Evolutionary conservation across 2,113 vertebrate genomes (phyloP).

Genomic region (Otus sunia): DNA sequence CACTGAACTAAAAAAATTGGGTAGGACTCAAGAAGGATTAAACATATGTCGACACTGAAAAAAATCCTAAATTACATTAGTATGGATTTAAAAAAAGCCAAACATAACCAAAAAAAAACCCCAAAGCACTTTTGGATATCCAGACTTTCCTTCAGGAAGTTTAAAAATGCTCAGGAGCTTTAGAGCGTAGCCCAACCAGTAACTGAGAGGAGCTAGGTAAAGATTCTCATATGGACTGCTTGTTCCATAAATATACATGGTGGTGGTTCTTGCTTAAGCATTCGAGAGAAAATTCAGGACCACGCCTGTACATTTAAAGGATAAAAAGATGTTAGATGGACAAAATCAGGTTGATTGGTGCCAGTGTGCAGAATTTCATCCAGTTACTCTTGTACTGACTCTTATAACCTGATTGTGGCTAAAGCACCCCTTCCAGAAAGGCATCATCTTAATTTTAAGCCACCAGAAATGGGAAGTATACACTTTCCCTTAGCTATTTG

Average conservation of each 20-base stretch:
- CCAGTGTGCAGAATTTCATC: not conserved
- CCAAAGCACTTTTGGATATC: not conserved
- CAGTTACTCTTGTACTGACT: not conserved
- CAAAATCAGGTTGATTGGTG: not conserved
- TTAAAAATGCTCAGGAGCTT: not conserved
- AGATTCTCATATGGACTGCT: not conserved
- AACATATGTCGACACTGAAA: not conserved
- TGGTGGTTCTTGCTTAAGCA: not conserved
- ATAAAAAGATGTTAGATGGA: not conserved
- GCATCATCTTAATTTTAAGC: not conserved
- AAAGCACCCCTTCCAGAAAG: not conserved
- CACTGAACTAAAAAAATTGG: not conserved
- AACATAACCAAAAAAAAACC: not conserved
- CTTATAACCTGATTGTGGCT: not conserved
- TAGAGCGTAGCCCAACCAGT: not conserved
- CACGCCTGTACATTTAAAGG: not conserved
- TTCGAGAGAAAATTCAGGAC: not conserved
- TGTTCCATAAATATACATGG: not conserved
- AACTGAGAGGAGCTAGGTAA: not conserved
- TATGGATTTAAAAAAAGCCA: not conserved
- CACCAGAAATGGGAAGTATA: not conserved
- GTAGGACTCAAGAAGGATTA: not conserved
- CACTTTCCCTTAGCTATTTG: not conserved
- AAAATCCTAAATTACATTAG: not conserved
- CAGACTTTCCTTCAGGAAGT: not conserved